These are phyloP conservation scores for Amorpha juglandis DNA, from an alignment of 2,888 invertebrate species.

Conservation along the genomic window DNA sequence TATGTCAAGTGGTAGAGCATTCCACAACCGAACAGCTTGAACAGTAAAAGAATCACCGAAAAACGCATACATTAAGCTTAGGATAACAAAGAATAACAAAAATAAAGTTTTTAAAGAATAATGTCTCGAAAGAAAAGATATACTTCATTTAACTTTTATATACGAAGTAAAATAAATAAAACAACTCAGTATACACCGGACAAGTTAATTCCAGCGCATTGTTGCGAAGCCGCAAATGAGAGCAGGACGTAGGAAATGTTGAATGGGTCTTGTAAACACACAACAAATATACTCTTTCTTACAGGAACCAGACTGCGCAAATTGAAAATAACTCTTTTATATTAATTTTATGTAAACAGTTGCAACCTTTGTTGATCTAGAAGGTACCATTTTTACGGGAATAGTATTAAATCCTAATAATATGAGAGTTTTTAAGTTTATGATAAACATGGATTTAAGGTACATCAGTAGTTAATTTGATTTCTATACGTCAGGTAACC, in stretches of 20 bases:
- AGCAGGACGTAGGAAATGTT: slow-evolving; percentile 8
- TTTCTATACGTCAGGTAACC: too few relatives aligned
- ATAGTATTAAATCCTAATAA: background rate
- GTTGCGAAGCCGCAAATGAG: slow-evolving; percentile 12
- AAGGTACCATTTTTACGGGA: background rate
- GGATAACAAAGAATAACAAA: too few relatives aligned
- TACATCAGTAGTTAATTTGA: too few relatives aligned
- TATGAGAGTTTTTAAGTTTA: background rate
- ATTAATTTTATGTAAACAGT: slow-evolving; percentile 5
- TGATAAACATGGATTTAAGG: too few relatives aligned
- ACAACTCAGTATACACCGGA: slow-evolving; percentile 1
- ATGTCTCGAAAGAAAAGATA: too few relatives aligned
- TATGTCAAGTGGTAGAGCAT: too few relatives aligned
- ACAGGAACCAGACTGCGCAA: background rate
- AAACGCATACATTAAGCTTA: too few relatives aligned
- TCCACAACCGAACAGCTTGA: too few relatives aligned
- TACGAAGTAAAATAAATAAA: background rate
- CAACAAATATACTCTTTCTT: slow-evolving; percentile 16
- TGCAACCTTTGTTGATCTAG: background rate
- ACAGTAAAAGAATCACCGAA: too few relatives aligned
- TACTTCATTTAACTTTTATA: too few relatives aligned
- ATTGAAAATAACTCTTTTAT: background rate
- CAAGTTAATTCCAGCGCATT: slow-evolving; percentile 4
- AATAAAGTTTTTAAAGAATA: too few relatives aligned
- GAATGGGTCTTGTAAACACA: slow-evolving; percentile 3